Evolutionary conservation across 2,113 vertebrate species (phyloP).

Genomic region (Strix uralensis): DNA sequence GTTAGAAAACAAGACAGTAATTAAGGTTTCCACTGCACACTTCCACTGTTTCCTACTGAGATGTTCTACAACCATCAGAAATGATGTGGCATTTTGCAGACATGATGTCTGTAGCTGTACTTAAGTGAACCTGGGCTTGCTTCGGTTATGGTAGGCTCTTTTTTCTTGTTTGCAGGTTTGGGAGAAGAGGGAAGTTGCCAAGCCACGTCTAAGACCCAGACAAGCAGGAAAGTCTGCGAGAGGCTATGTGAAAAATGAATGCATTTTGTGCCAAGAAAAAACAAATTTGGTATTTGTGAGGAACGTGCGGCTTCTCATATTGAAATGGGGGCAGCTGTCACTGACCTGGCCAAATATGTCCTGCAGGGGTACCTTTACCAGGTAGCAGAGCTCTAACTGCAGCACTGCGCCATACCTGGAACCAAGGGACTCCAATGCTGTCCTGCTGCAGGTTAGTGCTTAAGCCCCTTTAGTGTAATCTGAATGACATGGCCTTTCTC

Average conservation of each 20-base stretch:
- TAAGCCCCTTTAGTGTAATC: background rate
- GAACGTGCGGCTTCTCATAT: background rate
- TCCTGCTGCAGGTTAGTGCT: background rate
- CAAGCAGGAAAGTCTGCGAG: background rate
- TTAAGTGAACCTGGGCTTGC: background rate
- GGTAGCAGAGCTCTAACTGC: background rate
- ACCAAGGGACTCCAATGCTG: background rate
- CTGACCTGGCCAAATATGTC: background rate
- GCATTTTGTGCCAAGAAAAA: background rate
- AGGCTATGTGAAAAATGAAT: background rate
- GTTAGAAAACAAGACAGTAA: background rate
- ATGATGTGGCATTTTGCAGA: background rate
- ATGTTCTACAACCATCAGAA: background rate
- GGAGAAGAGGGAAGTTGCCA: background rate
- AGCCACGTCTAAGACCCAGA: background rate
- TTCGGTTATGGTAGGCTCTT: background rate
- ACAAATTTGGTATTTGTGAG: background rate
- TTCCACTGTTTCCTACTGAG: background rate
- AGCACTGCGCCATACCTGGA: fast-evolving
- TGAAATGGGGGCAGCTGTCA: background rate
- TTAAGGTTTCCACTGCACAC: background rate
- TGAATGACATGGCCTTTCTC: background rate
- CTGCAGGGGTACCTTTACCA: background rate
- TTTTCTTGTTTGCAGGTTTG: background rate
- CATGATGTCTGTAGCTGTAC: background rate